These are phyloP conservation scores for Australoheros facetus DNA, from an alignment of 2,797 vertebrate genomes.

Conservation along the genomic window DNA sequence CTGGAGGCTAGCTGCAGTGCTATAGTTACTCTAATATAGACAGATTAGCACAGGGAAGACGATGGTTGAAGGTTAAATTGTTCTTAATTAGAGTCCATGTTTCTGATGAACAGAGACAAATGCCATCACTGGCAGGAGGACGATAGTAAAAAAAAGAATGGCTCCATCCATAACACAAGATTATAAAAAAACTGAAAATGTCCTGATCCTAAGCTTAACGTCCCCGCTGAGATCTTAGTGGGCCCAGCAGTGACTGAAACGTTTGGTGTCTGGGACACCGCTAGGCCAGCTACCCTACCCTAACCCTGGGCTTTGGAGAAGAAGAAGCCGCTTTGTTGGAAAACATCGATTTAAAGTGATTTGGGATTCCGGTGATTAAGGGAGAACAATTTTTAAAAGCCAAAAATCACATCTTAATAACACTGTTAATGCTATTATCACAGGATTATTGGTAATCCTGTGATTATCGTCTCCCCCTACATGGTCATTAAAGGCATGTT, in stretches of 20 bases:
- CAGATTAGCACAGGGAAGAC: too few relatives aligned
- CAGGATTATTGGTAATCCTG: too few relatives aligned
- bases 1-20: neutral
- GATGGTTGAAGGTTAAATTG: too few relatives aligned
- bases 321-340: rapidly evolving
- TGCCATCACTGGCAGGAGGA: neutral
- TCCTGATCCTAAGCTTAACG: neutral
- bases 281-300: too few relatives aligned
- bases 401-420: neutral
- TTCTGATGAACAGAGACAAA: neutral
- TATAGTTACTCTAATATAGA: neutral
- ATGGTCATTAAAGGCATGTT: too few relatives aligned
- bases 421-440: too few relatives aligned
- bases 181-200: neutral
- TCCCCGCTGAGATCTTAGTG: neutral
- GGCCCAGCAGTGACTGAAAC: too few relatives aligned
- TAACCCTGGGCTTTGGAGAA: neutral
- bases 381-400: neutral
- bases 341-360: rapidly evolving
- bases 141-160: neutral
- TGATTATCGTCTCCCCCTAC: too few relatives aligned
- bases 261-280: neutral
- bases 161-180: rapidly evolving
- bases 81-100: neutral
- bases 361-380: neutral